phyloP scores from a whole-genome alignment of 2,113 vertebrate species.

The Thunnus maccoyii region DNA sequence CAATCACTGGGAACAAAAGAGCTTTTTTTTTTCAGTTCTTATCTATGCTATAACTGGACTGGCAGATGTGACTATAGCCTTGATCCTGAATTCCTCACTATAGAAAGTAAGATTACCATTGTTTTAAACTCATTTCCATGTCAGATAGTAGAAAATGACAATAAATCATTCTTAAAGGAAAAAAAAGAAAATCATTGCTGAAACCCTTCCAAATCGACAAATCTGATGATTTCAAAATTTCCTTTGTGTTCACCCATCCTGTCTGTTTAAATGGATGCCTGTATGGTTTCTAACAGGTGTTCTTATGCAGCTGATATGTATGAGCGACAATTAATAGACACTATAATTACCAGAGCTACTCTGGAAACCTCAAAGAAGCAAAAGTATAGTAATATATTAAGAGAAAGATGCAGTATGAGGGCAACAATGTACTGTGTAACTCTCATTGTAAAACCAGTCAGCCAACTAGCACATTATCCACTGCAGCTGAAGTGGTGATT shows the following conservation, averaged over 20 bases:
- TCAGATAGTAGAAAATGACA: not conserved
- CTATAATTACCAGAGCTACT: slow-evolving; percentile 2
- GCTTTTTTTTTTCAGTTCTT: slow-evolving; percentile 14
- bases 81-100: slow-evolving; percentile 53
- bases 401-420: not conserved
- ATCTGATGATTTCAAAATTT: slow-evolving; percentile 21
- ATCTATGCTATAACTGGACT: slow-evolving; percentile 32
- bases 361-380: not conserved
- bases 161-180: slow-evolving; percentile 31
- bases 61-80: slow-evolving; percentile 49
- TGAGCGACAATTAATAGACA: not conserved
- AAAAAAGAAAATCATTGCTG: slow-evolving; percentile 30
- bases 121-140: slow-evolving; percentile 19
- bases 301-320: not conserved
- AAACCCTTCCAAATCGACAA: slow-evolving; percentile 24
- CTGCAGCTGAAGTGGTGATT: slow-evolving; percentile 50
- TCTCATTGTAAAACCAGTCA: slow-evolving; percentile 5
- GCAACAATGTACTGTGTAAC: not conserved
- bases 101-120: slow-evolving; percentile 36
- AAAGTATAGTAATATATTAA: not conserved
- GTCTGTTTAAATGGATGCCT: not conserved
- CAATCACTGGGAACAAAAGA: slow-evolving; percentile 41
- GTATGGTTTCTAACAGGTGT: not conserved
- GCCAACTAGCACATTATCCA: slow-evolving; percentile 16
- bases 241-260: not conserved